These are phyloP conservation scores for Choristoneura fumiferana DNA, from an alignment of 1,140 invertebrate genomes.

Conservation along the genomic window DNA sequence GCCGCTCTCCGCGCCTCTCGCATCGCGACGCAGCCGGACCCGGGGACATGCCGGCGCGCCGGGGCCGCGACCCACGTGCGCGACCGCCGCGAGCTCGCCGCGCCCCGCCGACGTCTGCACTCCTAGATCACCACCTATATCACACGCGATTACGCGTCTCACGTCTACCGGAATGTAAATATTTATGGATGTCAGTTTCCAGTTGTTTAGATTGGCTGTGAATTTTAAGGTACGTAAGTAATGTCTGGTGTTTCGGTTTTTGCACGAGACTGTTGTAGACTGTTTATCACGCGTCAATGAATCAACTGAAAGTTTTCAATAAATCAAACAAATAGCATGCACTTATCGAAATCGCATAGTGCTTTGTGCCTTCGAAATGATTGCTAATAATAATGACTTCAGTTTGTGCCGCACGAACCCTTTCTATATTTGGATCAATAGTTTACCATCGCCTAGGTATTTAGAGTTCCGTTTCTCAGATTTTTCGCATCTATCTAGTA, in stretches of 20 bases:
- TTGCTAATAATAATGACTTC: conserved; percentile 55
- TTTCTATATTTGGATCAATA: conserved; percentile 74
- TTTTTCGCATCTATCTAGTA: conserved; percentile 60
- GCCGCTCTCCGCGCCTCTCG: conserved; percentile 33
- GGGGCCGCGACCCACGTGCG: conserved; percentile 55
- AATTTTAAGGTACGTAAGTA: conserved; percentile 76
- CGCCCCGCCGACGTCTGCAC: conserved; percentile 15
- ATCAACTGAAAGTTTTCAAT: conserved; percentile 40
- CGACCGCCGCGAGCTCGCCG: conserved; percentile 39
- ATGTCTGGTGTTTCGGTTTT: conserved; percentile 58
- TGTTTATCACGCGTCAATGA: conserved; percentile 37
- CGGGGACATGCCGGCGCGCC: conserved; percentile 62
- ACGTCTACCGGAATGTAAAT: conserved; percentile 72
- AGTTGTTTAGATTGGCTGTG: conserved; percentile 78
- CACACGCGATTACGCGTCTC: conserved; percentile 60
- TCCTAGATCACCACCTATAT: conserved; percentile 43
- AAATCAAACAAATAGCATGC: conserved; percentile 55
- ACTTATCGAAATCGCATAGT: conserved; percentile 54
- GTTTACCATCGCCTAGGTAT: conserved; percentile 63
- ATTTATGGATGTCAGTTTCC: conserved; percentile 77
- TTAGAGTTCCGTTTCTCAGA: conserved; percentile 59
- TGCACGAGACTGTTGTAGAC: conserved; percentile 54
- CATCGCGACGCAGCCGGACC: conserved; percentile 36
- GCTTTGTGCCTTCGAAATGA: conserved; percentile 62
- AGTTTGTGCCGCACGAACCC: conserved; percentile 63